A percentile compares a stretch with the other conserved stretches of the same genome.
These are phyloP conservation scores for Alouatta palliata DNA, from an alignment of 2,113 vertebrate species.

Conservation along the genomic window DNA sequence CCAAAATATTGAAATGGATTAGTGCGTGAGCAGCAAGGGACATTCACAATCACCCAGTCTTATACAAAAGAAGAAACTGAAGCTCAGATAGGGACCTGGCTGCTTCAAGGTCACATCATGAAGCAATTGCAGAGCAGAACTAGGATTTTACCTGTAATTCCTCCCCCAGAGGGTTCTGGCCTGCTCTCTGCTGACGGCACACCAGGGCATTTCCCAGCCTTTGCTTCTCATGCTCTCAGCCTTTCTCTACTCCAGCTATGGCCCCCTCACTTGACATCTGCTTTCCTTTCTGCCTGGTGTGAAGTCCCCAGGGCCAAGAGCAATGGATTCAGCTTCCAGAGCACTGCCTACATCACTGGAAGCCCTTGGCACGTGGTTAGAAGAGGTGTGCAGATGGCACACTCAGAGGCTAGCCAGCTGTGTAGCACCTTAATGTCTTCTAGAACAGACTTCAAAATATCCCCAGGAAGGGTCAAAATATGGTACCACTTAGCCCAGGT, in stretches of 20 bases:
- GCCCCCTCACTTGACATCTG: accelerated
- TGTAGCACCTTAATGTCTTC: not conserved
- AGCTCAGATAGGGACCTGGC: not conserved
- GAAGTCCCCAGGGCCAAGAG: not conserved
- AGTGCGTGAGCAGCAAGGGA: not conserved
- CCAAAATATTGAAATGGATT: not conserved
- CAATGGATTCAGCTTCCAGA: not conserved
- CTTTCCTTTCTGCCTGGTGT: not conserved
- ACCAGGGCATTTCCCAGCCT: not conserved
- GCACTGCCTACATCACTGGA: not conserved
- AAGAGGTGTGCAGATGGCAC: accelerated
- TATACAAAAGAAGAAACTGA: not conserved
- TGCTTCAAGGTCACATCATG: not conserved
- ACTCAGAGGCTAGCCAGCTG: not conserved
- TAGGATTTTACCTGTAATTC: not conserved
- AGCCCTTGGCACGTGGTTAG: accelerated
- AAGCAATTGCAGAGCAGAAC: not conserved
- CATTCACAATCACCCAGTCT: not conserved
- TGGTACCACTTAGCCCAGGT: not conserved
- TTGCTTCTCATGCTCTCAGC: accelerated
- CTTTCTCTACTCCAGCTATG: not conserved
- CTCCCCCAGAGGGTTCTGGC: accelerated
- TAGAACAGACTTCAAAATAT: not conserved
- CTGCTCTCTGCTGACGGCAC: too few relatives aligned
- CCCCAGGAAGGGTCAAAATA: not conserved